A percentile compares a stretch with the other conserved stretches of the same genome.
Conservation (phyloP, 2,797 vertebrate genomes). For the Austrolebias charrua region DNA sequence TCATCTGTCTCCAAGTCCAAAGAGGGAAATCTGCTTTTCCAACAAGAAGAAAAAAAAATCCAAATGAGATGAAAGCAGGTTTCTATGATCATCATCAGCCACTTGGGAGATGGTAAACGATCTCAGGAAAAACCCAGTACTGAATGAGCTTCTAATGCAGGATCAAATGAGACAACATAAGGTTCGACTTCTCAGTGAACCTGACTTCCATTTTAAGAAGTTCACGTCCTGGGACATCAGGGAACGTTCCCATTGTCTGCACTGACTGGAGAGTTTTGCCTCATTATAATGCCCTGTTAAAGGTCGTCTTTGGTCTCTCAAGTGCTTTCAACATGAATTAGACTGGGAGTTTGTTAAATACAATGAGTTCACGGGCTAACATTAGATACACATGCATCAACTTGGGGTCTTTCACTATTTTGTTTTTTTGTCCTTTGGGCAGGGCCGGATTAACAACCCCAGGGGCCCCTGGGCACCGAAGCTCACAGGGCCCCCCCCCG, state of each 20-base stretch:
- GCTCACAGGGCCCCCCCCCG: too few species aligned
- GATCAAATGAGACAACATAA: conserved; percentile 1
- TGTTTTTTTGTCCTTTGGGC: conserved; percentile 13
- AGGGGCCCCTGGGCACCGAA: too few species aligned
- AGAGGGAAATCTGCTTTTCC: too few species aligned
- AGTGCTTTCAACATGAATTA: conserved; percentile 58
- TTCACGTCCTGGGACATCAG: conserved; percentile 40
- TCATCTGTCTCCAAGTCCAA: too few species aligned
- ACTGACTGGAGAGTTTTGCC: conserved; percentile 28
- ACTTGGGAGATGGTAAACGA: background rate
- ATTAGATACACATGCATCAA: conserved; percentile 51
- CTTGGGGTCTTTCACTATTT: conserved; percentile 14
- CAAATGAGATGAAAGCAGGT: background rate
- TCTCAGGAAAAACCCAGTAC: background rate
- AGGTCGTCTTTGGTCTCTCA: conserved; percentile 60
- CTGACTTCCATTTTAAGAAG: conserved; percentile 43
- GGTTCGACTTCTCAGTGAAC: conserved; percentile 12
- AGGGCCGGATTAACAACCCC: too few species aligned
- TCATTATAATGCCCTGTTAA: conserved; percentile 56
- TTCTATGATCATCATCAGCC: background rate
- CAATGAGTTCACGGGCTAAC: conserved; percentile 42
- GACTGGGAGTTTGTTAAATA: conserved; percentile 50
- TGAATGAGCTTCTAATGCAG: background rate
- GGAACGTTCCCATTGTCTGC: conserved; percentile 10
- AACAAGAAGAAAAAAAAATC: background rate